phyloP scores from a whole-genome alignment of 2,797 vertebrate species.

The Spinus pinus region DNA sequence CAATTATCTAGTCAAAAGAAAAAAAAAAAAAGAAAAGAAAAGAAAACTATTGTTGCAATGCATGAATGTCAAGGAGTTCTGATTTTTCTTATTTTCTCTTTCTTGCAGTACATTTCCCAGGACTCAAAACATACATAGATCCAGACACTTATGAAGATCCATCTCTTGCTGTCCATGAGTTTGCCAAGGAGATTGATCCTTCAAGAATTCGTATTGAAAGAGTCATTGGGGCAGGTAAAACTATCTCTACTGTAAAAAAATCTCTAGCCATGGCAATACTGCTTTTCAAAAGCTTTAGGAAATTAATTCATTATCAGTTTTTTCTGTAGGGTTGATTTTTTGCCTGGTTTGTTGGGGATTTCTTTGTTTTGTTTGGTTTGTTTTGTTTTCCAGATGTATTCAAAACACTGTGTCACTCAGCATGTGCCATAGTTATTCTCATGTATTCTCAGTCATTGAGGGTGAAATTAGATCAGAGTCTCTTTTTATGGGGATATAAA shows the following conservation, averaged over 20 bases:
- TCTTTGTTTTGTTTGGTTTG: neutral
- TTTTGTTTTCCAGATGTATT: neutral
- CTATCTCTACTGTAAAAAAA: neutral
- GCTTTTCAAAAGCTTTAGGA: neutral
- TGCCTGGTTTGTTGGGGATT: neutral
- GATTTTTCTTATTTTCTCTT: neutral
- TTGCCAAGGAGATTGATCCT: conserved; percentile 96
- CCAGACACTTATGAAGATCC: conserved; percentile 97
- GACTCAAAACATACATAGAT: conserved; percentile 95
- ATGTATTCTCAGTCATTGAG: neutral
- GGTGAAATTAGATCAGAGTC: neutral
- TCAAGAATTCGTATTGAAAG: conserved; percentile 95
- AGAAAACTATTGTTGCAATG: neutral
- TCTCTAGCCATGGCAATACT: neutral
- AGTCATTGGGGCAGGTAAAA: conserved; percentile 94
- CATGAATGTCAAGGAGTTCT: neutral
- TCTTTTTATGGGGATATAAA: neutral
- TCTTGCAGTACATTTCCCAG: conserved; percentile 87
- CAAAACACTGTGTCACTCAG: neutral
- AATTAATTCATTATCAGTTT: neutral
- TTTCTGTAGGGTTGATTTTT: rapidly evolving
- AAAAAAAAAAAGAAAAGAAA: neutral
- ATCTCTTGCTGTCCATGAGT: conserved; percentile 93
- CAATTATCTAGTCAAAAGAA: neutral
- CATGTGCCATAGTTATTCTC: neutral